A percentile compares a stretch with the other conserved stretches of the same genome.
Evolutionary conservation across 2,113 vertebrate genomes (phyloP).

Genomic region (Pedetes capensis): DNA sequence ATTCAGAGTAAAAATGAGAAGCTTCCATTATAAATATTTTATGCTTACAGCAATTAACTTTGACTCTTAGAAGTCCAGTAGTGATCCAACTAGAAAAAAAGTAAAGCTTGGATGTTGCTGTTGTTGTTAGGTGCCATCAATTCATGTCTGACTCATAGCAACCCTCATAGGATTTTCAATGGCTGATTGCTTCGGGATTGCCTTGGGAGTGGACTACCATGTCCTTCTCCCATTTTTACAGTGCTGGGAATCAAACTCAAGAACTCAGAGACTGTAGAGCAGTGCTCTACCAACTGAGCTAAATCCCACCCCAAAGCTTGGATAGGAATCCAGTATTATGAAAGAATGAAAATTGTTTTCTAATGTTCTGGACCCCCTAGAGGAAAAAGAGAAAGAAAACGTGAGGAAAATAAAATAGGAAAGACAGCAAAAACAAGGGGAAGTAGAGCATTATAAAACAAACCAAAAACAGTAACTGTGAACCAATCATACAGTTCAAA

Average conservation of each 20-base stretch:
- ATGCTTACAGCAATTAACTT: not conserved
- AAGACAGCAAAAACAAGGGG: not conserved
- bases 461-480: too few relatives aligned
- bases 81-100: not conserved
- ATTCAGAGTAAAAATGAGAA: not conserved
- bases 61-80: not conserved
- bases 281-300: too few relatives aligned
- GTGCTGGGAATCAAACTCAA: too few relatives aligned
- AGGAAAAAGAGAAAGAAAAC: not conserved
- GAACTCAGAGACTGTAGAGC: too few relatives aligned
- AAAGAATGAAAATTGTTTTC: not conserved
- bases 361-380: not conserved
- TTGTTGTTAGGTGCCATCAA: too few relatives aligned
- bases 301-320: too few relatives aligned
- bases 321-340: not conserved
- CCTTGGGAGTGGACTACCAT: too few relatives aligned
- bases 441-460: not conserved
- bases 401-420: not conserved
- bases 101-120: not conserved
- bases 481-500: not conserved
- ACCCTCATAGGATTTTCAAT: too few relatives aligned
- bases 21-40: not conserved
- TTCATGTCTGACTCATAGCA: too few relatives aligned
- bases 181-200: too few relatives aligned
- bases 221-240: too few relatives aligned